Evolutionary conservation across 2,888 invertebrate species (phyloP).

Genomic region (Zootermopsis nevadensis): DNA sequence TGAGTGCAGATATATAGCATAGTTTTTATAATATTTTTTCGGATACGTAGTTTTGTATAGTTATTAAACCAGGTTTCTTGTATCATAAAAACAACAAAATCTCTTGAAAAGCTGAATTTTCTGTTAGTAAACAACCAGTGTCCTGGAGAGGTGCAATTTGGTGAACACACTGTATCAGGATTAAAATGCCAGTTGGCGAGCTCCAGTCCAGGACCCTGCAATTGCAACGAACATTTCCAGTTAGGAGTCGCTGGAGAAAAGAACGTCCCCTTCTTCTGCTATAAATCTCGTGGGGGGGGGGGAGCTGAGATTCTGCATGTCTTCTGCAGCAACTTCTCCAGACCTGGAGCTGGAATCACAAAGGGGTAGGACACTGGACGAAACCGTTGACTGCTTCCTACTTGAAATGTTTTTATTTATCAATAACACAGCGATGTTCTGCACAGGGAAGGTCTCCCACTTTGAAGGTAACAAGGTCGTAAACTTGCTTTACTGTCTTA

Average conservation of each 20-base stretch:
- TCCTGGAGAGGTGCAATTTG: not conserved
- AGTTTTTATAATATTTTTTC: too few species aligned
- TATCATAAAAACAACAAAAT: too few species aligned
- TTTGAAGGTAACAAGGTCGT: not conserved
- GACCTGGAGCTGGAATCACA: not conserved
- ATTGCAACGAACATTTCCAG: conserved; percentile 25
- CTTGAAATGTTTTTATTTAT: conserved; percentile 1
- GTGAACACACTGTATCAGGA: not conserved
- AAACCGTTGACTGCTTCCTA: conserved; percentile 5
- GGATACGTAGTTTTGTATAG: too few species aligned
- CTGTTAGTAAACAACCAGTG: too few species aligned
- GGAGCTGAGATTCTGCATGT: not conserved
- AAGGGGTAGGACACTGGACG: not conserved
- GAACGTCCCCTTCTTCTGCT: not conserved
- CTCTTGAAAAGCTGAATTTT: too few species aligned
- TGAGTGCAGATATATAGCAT: too few species aligned
- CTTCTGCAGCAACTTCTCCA: conserved; percentile 11
- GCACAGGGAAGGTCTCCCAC: not conserved
- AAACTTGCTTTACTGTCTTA: too few species aligned
- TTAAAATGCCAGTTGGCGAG: not conserved
- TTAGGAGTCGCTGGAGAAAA: conserved; percentile 5
- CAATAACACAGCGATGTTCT: not conserved
- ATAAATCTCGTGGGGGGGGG: not conserved
- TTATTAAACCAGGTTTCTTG: too few species aligned
- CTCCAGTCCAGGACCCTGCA: not conserved